phyloP scores from a whole-genome alignment of 2,797 vertebrate species.

The Hemibagrus guttatus region DNA sequence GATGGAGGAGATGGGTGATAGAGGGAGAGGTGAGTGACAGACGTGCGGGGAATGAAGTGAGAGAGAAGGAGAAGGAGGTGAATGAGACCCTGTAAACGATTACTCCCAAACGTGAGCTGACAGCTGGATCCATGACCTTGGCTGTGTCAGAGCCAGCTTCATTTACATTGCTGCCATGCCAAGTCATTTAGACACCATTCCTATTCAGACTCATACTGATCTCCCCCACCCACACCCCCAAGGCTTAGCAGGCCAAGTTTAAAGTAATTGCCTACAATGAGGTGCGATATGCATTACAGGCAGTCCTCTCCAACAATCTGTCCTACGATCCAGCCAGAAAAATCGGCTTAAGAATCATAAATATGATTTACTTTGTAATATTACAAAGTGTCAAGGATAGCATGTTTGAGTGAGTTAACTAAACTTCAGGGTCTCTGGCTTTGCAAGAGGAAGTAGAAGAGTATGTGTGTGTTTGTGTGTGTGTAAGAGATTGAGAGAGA shows the following conservation, averaged over 20 bases:
- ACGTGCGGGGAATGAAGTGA: slow-evolving; percentile 52
- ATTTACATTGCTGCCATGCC: slow-evolving; percentile 78
- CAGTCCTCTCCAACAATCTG: slow-evolving; percentile 71
- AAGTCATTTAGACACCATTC: slow-evolving; percentile 81
- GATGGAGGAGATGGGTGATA: slow-evolving; percentile 63
- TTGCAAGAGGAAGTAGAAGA: background rate
- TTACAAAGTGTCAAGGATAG: slow-evolving; percentile 73
- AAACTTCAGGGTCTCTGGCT: slow-evolving; percentile 41
- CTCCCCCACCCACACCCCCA: slow-evolving; percentile 42
- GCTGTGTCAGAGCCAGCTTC: slow-evolving; percentile 69
- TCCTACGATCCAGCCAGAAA: slow-evolving; percentile 63
- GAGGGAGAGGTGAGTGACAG: slow-evolving; percentile 68
- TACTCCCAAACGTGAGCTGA: slow-evolving; percentile 73
- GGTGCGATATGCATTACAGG: slow-evolving; percentile 70
- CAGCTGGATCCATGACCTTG: slow-evolving; percentile 77
- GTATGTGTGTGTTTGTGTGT: background rate
- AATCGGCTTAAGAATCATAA: slow-evolving; percentile 67
- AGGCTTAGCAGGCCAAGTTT: slow-evolving; percentile 67
- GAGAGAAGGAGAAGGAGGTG: slow-evolving; percentile 64
- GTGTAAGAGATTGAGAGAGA: background rate
- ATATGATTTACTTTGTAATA: slow-evolving; percentile 50
- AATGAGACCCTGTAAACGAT: slow-evolving; percentile 75
- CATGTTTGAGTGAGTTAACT: slow-evolving; percentile 69
- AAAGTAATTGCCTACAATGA: slow-evolving; percentile 71
- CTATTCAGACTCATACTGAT: slow-evolving; percentile 68